phyloP scores from a whole-genome alignment of 2,888 invertebrate species.

The Lamellibrachia satsuma region DNA sequence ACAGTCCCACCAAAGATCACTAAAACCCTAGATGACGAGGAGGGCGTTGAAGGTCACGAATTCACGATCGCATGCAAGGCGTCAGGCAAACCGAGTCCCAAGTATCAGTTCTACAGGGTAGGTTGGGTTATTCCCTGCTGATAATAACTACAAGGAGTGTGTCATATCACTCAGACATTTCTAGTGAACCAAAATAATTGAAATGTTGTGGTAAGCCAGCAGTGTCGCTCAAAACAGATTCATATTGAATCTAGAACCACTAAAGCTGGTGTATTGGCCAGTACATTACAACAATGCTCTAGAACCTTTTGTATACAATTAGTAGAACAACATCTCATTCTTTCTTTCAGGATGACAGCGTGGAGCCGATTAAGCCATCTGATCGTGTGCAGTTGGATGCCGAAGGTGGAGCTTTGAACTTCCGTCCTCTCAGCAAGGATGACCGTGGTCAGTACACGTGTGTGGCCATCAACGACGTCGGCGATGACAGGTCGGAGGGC shows the following conservation, averaged over 20 bases:
- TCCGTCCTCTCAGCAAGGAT: constrained; percentile 38
- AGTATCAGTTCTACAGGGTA: constrained; percentile 43
- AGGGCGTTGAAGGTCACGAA: constrained; percentile 39
- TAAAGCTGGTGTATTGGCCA: too few species aligned
- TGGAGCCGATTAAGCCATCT: constrained; percentile 29
- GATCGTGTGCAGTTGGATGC: constrained; percentile 39
- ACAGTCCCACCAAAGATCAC: constrained; percentile 39
- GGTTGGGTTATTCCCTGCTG: not conserved
- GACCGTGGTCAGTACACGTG: constrained; percentile 41
- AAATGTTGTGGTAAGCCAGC: too few species aligned
- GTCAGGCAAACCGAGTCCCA: constrained; percentile 40
- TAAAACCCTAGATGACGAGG: constrained; percentile 18
- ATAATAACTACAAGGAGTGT: not conserved
- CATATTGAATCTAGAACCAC: too few species aligned
- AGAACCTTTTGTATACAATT: not conserved
- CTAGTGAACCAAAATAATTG: too few species aligned
- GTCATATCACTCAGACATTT: too few species aligned
- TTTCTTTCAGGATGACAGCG: constrained; percentile 14
- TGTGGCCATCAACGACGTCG: constrained; percentile 41
- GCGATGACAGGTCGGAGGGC: constrained; percentile 30
- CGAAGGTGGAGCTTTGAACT: constrained; percentile 38
- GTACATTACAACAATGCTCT: too few species aligned
- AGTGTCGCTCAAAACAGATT: too few species aligned
- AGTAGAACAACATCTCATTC: not conserved
- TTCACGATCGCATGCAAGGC: constrained; percentile 39